These are phyloP conservation scores for Apostichopus leukothele DNA, from an alignment of 53 echinoderm and acorn worm genomes.

Conservation along the genomic window DNA sequence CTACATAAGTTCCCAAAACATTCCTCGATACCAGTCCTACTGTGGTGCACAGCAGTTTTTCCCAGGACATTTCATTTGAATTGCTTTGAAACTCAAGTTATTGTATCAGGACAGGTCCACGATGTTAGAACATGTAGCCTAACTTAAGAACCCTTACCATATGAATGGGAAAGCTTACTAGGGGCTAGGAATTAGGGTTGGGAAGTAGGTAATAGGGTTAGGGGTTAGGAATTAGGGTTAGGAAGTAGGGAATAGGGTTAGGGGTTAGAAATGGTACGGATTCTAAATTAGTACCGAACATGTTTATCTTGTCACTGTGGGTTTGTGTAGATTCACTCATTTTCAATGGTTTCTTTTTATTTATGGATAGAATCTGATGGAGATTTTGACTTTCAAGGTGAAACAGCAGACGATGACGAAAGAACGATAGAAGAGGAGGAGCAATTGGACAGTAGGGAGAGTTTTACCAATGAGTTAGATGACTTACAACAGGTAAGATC, in stretches of 20 bases:
- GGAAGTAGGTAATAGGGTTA: no score
- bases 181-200: no score
- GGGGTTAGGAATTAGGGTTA: no score
- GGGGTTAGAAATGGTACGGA: no score
- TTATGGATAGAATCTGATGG: constrained; percentile 9
- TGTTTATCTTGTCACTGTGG: neutral
- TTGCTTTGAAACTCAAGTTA: neutral
- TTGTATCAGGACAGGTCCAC: no score
- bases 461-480: constrained; percentile 83
- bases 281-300: neutral
- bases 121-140: no score
- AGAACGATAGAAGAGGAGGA: constrained; percentile 94
- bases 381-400: constrained; percentile 41
- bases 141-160: no score
- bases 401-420: constrained; percentile 73
- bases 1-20: no score
- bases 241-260: no score
- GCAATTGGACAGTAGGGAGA: constrained; percentile 72
- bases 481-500: constrained; percentile 75
- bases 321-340: neutral
- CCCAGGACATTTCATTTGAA: neutral
- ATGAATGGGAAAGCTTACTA: no score
- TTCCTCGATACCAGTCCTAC: no score
- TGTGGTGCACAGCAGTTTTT: no score
- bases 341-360: neutral